phyloP scores from a whole-genome alignment of 1,140 invertebrate genomes.

The Acromyrmex heyeri region DNA sequence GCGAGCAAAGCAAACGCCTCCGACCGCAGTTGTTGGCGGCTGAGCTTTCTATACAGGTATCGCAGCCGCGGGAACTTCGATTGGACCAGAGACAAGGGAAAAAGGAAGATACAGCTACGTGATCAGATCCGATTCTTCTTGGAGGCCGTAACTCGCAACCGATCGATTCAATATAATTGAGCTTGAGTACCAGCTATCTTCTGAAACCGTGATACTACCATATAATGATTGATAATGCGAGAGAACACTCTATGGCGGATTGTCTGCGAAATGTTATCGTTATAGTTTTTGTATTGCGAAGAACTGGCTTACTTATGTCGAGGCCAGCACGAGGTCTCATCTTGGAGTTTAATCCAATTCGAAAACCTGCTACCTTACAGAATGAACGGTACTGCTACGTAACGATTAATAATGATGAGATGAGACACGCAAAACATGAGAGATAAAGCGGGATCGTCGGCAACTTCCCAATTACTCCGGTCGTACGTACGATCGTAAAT shows the following conservation, averaged over 20 bases:
- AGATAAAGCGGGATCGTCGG: not conserved
- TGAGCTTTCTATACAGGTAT: not conserved
- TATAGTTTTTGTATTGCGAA: conserved; percentile 5
- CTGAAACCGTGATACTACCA: not conserved
- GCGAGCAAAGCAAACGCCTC: conserved; percentile 27
- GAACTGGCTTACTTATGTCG: not conserved
- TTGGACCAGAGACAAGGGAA: not conserved
- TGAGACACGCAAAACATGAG: conserved; percentile 7
- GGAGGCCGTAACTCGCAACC: conserved; percentile 15
- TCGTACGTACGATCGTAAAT: not conserved
- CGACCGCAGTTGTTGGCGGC: not conserved
- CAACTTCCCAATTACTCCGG: not conserved
- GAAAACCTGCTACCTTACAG: not conserved
- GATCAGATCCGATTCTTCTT: conserved; percentile 32
- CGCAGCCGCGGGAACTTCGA: not conserved
- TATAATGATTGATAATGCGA: conserved; percentile 37
- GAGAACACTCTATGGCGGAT: conserved; percentile 45
- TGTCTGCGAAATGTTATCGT: not conserved
- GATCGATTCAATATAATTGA: conserved; percentile 52
- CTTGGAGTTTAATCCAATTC: conserved; percentile 27
- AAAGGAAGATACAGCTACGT: conserved; percentile 26
- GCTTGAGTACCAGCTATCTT: conserved; percentile 23
- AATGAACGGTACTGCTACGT: not conserved
- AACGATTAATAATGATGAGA: conserved; percentile 38
- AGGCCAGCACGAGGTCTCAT: not conserved